Base-by-base conservation (phyloP, 2,888 invertebrate genomes). In the Polyploca ridens region DNA sequence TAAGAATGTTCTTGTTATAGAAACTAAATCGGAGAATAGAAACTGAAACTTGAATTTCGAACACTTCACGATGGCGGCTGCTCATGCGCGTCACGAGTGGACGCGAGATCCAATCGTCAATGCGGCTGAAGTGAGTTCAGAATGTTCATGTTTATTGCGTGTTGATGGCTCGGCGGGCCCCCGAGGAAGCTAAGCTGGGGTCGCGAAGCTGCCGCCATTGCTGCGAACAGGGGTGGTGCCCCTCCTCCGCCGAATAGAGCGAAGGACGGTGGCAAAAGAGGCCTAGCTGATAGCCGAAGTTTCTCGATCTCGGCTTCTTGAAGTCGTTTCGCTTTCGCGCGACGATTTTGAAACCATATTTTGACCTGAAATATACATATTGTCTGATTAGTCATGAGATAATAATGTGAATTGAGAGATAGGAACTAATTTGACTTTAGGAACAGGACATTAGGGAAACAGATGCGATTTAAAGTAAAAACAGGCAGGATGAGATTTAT, bases 221-320 rank as follows among this genome's bases (percentile, higher is more conserved):
- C 95, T 46, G 96, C 96, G 77, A 96, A 95, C 69, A 96, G 94
- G n/a, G 96, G 96, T 35, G 95, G 95, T 0, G 95, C 95, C 7
- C 95, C 95, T 44, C 96, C 96, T 1, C 95, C 95, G 0, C 95
- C 96, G 79, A 96, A 95, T 67, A 96, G 91, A 38, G 96, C 96
- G 81, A 96, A 96, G 57, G 97, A 96, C 16, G 96, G 96, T 61
- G 97, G 96, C 64, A 97, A 89, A 66, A 97, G 90, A 0, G 97
- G 97, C 71, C 97, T 94, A 6, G 97, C 97, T n/a, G 98, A 97
- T 35, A 98, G 94, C 78, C 98, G 95, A 64, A 98, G 93, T 87
- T 98, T 98, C 90, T 99, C 98, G 76, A 98, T 95, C 90, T 98
- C 98, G 1, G 98, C 99, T 85, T 99, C 99, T 93, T 99, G 99